Conservation (phyloP, 2,888 invertebrate species). For the Psylliodes chrysocephalus region DNA sequence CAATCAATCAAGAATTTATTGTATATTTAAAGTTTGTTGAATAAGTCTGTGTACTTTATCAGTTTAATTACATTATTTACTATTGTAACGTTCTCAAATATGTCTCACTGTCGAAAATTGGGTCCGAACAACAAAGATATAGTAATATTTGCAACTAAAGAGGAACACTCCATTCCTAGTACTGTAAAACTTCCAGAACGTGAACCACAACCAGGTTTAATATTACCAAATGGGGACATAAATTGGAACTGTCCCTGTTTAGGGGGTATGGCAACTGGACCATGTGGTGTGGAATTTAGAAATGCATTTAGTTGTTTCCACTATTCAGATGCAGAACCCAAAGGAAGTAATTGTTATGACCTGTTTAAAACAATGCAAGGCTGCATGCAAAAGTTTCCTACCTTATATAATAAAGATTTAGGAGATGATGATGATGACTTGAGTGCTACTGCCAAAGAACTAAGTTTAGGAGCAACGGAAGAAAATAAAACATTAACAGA, state of each 20-base stretch:
- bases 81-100: slow-evolving; percentile 39
- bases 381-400: slow-evolving; percentile 89
- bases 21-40: too few relatives aligned
- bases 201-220: slow-evolving; percentile 81
- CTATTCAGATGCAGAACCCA: slow-evolving; percentile 87
- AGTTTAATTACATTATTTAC: neutral
- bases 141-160: slow-evolving; percentile 83
- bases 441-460: slow-evolving; percentile 12
- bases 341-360: slow-evolving; percentile 91
- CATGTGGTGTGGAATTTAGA: slow-evolving; percentile 92
- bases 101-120: slow-evolving; percentile 66
- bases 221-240: slow-evolving; percentile 86
- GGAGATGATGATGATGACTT: slow-evolving; percentile 69
- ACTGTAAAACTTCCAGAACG: slow-evolving; percentile 76
- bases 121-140: slow-evolving; percentile 77
- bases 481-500: too few relatives aligned
- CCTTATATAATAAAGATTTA: slow-evolving; percentile 81
- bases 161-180: slow-evolving; percentile 81
- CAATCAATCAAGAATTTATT: too few relatives aligned
- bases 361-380: slow-evolving; percentile 90
- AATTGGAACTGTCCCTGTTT: slow-evolving; percentile 98
- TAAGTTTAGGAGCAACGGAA: neutral
- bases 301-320: slow-evolving; percentile 97
- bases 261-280: slow-evolving; percentile 97
- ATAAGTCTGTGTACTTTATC: too few relatives aligned